Conservation (phyloP, 2,113 vertebrate species). For the Erythrocebus patas region DNA sequence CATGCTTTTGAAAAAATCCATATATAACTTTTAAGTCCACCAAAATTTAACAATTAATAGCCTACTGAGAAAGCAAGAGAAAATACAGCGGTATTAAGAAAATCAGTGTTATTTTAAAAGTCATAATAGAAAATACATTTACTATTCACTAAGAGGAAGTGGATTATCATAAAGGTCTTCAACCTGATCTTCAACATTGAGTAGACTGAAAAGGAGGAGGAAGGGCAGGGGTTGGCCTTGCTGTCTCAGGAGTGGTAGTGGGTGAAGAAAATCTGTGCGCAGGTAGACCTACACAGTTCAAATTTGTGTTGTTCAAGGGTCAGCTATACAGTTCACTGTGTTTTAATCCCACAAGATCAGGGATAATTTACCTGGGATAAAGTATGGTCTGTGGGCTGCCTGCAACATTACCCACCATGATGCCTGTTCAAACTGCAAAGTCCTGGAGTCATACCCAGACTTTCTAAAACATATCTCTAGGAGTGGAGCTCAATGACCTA, state of each 20-base stretch:
- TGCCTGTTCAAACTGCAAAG: not conserved
- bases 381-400: fast-evolving
- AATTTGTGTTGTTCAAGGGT: not conserved
- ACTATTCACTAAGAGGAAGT: not conserved
- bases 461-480: not conserved
- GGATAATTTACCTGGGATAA: not conserved
- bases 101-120: not conserved
- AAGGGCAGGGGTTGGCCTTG: not conserved
- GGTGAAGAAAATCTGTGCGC: not conserved
- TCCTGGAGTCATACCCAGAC: not conserved
- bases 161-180: not conserved
- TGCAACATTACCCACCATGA: not conserved
- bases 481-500: not conserved
- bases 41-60: not conserved
- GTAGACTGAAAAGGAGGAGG: not conserved
- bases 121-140: not conserved
- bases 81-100: not conserved
- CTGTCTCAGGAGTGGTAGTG: not conserved
- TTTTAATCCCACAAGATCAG: not conserved
- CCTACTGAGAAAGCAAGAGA: not conserved
- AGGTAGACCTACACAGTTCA: not conserved
- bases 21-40: not conserved
- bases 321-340: not conserved
- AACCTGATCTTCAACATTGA: not conserved
- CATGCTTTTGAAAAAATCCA: not conserved